These are phyloP conservation scores for Tyto alba DNA, from an alignment of 2,113 vertebrate genomes.

Conservation along the genomic window DNA sequence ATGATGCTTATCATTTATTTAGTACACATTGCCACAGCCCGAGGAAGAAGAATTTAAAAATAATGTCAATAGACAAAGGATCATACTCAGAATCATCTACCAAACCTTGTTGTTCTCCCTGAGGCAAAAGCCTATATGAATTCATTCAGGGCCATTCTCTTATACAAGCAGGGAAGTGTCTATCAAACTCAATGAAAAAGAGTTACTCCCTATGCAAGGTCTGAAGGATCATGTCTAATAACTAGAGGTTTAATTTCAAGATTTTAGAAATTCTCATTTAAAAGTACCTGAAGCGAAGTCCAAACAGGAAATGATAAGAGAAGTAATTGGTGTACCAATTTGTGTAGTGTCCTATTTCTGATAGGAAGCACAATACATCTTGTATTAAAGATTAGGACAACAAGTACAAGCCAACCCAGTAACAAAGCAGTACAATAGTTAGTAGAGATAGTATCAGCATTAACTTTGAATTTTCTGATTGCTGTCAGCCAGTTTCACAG, in stretches of 20 bases:
- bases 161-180: slow-evolving; percentile 62
- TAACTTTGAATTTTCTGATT: background rate
- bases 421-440: background rate
- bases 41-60: slow-evolving; percentile 75
- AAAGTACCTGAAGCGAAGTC: slow-evolving; percentile 68
- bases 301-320: slow-evolving; percentile 46
- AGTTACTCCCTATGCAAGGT: background rate
- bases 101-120: slow-evolving; percentile 73
- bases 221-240: slow-evolving; percentile 69
- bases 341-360: slow-evolving; percentile 9
- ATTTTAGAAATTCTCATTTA: slow-evolving; percentile 67
- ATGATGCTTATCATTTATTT: slow-evolving; percentile 81
- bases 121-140: slow-evolving; percentile 64
- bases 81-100: slow-evolving; percentile 70
- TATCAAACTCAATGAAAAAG: slow-evolving; percentile 56
- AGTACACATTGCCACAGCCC: slow-evolving; percentile 66
- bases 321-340: slow-evolving; percentile 40
- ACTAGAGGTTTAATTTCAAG: slow-evolving; percentile 65
- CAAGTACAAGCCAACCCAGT: background rate
- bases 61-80: slow-evolving; percentile 84
- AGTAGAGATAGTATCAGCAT: background rate
- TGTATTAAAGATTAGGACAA: slow-evolving; percentile 22
- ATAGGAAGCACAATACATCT: slow-evolving; percentile 16
- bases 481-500: background rate
- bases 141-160: slow-evolving; percentile 65